Percentiles rank a stretch among this genome's conserved stretches.
phyloP scores from a whole-genome alignment of 2,113 vertebrate species.

The Percopsis transmontana region DNA sequence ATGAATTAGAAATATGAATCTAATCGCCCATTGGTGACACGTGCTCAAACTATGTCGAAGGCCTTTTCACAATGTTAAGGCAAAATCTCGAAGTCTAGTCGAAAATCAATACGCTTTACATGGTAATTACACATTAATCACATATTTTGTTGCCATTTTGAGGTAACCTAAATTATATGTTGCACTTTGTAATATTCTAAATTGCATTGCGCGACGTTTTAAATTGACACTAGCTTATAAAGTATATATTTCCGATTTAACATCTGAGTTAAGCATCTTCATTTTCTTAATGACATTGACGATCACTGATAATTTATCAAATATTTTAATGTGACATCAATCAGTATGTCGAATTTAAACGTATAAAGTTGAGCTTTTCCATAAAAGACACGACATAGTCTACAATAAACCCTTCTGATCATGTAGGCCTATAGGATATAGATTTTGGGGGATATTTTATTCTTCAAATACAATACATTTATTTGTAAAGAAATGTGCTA shows the following conservation, averaged over 20 bases:
- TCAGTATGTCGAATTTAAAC: too few species aligned
- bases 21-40: slow-evolving; percentile 59
- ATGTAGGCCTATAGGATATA: too few species aligned
- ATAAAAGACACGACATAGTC: too few species aligned
- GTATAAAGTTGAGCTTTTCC: not conserved
- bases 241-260: not conserved
- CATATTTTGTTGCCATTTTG: not conserved
- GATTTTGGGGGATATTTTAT: too few species aligned
- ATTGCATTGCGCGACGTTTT: not conserved
- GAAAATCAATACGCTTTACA: not conserved
- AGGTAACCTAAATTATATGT: not conserved
- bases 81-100: not conserved
- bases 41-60: slow-evolving; percentile 42
- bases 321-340: not conserved
- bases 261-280: not conserved
- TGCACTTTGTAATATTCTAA: too few species aligned
- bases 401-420: too few species aligned
- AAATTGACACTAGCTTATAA: not conserved
- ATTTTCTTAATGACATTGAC: too few species aligned
- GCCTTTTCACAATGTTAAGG: slow-evolving; percentile 15
- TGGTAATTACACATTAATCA: not conserved
- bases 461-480: too few species aligned
- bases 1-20: slow-evolving; percentile 71
- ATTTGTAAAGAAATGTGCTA: too few species aligned
- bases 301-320: not conserved